phyloP scores from a whole-genome alignment of 2,888 invertebrate species.

The Agrotis clavis region DNA sequence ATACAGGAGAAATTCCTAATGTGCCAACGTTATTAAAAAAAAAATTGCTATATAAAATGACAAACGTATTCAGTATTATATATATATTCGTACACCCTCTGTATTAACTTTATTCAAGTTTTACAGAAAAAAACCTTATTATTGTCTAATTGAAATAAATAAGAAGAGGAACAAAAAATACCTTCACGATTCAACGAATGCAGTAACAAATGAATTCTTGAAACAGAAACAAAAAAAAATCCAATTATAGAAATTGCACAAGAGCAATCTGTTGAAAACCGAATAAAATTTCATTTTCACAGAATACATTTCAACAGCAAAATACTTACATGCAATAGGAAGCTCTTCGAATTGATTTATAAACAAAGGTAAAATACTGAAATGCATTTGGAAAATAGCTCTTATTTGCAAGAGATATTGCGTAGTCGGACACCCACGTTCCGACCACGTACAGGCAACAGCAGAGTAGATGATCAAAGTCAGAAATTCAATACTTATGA shows the following conservation, averaged over 20 bases:
- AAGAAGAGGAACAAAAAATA: not conserved
- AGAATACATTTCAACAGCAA: not conserved
- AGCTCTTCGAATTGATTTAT: not conserved
- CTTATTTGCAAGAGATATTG: not conserved
- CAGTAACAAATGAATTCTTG: not conserved
- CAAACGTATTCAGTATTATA: too few relatives aligned
- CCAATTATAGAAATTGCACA: not conserved
- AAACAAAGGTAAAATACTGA: conserved; percentile 8
- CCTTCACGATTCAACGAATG: not conserved
- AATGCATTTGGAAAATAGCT: conserved; percentile 27
- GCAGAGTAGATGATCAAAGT: too few relatives aligned
- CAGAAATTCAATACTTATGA: too few relatives aligned
- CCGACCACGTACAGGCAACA: not conserved
- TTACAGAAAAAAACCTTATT: not conserved
- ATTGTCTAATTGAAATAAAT: not conserved
- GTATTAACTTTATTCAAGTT: not conserved
- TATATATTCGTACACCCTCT: too few relatives aligned
- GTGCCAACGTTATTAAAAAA: too few relatives aligned
- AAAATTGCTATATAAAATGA: too few relatives aligned
- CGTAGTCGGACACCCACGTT: conserved; percentile 7
- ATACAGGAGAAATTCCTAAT: too few relatives aligned
- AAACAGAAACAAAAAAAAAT: not conserved
- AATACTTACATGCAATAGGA: not conserved
- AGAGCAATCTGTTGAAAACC: not conserved
- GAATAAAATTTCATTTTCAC: conserved; percentile 5